Evolutionary conservation across 2,113 vertebrate genomes (phyloP).

Genomic region (Rattus norvegicus): DNA sequence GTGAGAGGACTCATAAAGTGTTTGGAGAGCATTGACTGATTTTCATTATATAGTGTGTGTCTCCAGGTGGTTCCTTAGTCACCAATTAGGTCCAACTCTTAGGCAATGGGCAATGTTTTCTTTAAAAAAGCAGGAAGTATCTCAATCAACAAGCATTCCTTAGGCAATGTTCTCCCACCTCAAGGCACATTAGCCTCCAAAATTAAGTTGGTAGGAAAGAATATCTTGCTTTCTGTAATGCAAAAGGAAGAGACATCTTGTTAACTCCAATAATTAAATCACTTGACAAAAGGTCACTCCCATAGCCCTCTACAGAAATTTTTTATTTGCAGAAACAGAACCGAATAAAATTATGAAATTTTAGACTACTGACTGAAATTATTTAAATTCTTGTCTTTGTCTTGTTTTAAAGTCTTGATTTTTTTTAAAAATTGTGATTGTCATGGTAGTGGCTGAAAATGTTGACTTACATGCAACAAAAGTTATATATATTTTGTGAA

Average conservation of each 20-base stretch:
- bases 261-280: constrained; percentile 4
- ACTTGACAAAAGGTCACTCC: neutral
- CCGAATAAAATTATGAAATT: neutral
- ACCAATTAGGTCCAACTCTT: neutral
- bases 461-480: neutral
- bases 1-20: neutral
- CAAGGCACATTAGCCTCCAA: neutral
- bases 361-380: neutral
- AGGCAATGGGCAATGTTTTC: neutral
- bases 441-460: neutral
- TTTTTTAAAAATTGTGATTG: neutral
- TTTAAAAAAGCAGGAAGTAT: neutral
- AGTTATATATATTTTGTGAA: neutral
- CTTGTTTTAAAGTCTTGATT: neutral
- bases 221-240: neutral
- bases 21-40: neutral
- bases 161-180: neutral
- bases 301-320: neutral
- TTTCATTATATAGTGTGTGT: neutral
- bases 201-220: neutral
- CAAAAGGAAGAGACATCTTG: neutral
- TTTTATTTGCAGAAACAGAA: neutral
- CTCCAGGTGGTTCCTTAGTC: neutral
- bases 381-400: neutral
- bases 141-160: neutral